phyloP scores from a whole-genome alignment of 2,888 invertebrate species.

The Tinea semifulvella region DNA sequence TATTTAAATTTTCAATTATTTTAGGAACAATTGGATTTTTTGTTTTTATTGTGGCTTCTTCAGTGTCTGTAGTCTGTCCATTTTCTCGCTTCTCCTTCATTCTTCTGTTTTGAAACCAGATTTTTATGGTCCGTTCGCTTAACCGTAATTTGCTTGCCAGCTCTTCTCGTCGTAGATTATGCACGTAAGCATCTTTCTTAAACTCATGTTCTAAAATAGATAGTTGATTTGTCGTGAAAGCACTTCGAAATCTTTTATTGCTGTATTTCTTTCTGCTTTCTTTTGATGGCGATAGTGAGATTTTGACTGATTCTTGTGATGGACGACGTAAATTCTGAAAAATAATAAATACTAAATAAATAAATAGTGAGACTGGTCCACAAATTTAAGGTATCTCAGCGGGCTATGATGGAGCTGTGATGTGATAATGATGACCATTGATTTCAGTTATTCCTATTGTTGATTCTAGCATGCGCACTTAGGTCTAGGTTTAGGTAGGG shows the following conservation, averaged over 20 bases:
- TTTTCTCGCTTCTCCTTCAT: slow-evolving; percentile 73
- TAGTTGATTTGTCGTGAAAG: slow-evolving; percentile 79
- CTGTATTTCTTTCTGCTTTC: slow-evolving; percentile 26
- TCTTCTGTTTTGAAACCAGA: slow-evolving; percentile 86
- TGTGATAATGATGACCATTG: not conserved
- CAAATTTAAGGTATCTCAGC: too few relatives aligned
- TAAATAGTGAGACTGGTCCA: too few relatives aligned
- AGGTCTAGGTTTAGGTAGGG: too few relatives aligned
- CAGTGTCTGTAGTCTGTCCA: not conserved
- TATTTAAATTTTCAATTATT: too few relatives aligned
- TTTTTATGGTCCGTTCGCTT: slow-evolving; percentile 79
- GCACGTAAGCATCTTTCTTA: slow-evolving; percentile 72
- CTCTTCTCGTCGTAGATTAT: slow-evolving; percentile 71
- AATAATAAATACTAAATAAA: too few relatives aligned
- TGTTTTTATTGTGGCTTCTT: not conserved
- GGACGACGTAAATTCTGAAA: not conserved
- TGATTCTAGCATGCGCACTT: too few relatives aligned
- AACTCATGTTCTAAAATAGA: slow-evolving; percentile 78
- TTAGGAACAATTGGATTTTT: not conserved
- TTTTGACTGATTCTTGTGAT: not conserved
- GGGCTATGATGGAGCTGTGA: too few relatives aligned
- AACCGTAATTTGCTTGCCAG: slow-evolving; percentile 71
- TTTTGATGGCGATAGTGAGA: slow-evolving; percentile 21
- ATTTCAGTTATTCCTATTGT: not conserved
- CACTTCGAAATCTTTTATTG: slow-evolving; percentile 70